Evolutionary conservation across 2,113 vertebrate species (phyloP).

Genomic region (Gymnobelideus leadbeateri): DNA sequence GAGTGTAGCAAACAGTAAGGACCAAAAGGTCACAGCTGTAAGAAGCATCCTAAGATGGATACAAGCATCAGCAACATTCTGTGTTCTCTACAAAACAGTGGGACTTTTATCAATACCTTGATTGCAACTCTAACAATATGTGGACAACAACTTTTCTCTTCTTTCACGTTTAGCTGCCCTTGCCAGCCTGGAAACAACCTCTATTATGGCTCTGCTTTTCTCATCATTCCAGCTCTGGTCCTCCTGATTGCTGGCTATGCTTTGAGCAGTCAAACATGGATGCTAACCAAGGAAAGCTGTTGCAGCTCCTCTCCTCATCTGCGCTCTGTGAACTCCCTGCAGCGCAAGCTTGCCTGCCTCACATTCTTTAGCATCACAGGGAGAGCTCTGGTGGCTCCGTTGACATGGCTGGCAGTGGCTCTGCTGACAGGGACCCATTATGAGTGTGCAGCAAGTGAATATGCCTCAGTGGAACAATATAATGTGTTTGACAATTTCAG

Average conservation of each 20-base stretch:
- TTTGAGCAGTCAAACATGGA: constrained; percentile 85
- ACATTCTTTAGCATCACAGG: constrained; percentile 81
- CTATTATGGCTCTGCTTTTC: constrained; percentile 85
- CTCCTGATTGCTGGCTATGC: constrained; percentile 84
- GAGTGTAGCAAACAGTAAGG: constrained; percentile 62
- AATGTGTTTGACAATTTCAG: constrained; percentile 64
- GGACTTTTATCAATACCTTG: constrained; percentile 78
- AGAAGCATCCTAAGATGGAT: constrained; percentile 53
- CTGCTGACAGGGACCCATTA: constrained; percentile 86
- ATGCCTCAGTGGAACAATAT: constrained; percentile 70
- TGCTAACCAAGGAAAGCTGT: constrained; percentile 78
- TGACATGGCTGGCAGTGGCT: constrained; percentile 85
- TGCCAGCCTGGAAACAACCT: constrained; percentile 85
- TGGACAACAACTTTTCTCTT: constrained; percentile 85
- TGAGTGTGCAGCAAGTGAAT: constrained; percentile 84
- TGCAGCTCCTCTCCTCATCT: constrained; percentile 40
- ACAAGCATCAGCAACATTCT: constrained; percentile 32
- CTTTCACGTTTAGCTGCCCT: constrained; percentile 85
- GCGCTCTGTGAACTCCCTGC: constrained; percentile 59
- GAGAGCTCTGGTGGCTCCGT: constrained; percentile 84
- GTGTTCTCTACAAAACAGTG: constrained; percentile 83
- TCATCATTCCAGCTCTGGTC: constrained; percentile 84
- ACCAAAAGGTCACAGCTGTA: background rate
- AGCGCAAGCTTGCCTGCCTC: constrained; percentile 82
- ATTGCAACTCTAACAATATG: constrained; percentile 83